phyloP scores from a whole-genome alignment of 2,113 vertebrate genomes.

The Passer montanus region DNA sequence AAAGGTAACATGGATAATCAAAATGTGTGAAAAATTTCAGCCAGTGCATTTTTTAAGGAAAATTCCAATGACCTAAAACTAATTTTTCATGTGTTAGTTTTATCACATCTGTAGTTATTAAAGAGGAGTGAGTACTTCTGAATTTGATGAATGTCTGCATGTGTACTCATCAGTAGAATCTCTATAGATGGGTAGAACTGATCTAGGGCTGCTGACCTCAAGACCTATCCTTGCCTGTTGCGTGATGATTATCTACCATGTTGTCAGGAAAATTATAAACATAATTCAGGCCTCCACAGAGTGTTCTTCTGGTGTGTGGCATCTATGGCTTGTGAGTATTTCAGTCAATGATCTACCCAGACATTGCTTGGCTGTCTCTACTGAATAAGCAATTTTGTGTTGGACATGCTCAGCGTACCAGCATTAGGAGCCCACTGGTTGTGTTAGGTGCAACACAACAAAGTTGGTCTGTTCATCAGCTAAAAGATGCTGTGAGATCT shows the following conservation, averaged over 20 bases:
- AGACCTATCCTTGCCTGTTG: neutral
- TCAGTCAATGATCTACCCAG: neutral
- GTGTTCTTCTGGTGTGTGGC: neutral
- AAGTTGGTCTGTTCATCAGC: neutral
- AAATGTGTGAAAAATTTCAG: neutral
- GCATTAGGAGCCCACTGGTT: neutral
- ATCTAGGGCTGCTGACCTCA: neutral
- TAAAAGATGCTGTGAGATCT: neutral
- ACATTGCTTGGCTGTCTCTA: neutral
- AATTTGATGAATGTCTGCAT: neutral
- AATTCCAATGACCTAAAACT: neutral
- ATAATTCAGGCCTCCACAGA: neutral
- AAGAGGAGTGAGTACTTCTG: neutral
- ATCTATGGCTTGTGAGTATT: neutral
- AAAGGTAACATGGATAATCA: neutral
- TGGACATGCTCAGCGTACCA: neutral
- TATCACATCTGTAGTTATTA: neutral
- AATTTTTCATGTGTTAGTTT: neutral
- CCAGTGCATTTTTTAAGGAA: neutral
- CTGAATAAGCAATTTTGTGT: neutral
- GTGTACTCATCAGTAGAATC: neutral
- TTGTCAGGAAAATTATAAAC: neutral
- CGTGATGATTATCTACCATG: neutral
- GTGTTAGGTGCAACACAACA: neutral
- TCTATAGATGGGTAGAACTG: neutral